These are phyloP conservation scores for Drosophila watanabei DNA, from an alignment of 1,140 invertebrate species.

Conservation along the genomic window DNA sequence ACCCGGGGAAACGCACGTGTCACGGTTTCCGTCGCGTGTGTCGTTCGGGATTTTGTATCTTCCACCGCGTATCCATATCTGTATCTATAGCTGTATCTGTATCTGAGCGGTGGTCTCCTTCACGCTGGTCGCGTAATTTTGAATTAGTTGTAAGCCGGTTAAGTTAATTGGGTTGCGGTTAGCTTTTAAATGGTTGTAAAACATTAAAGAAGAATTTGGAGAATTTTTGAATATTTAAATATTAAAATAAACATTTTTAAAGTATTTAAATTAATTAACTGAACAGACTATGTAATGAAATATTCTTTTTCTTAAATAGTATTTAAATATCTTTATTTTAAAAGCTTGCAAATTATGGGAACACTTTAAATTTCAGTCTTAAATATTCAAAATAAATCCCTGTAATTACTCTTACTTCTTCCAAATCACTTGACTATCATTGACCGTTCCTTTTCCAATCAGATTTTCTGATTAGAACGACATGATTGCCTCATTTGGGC, in stretches of 20 bases:
- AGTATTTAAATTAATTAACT: not conserved
- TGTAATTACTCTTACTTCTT: slow-evolving; percentile 1
- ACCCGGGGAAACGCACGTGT: slow-evolving; percentile 69
- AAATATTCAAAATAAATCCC: not conserved
- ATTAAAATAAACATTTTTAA: not conserved
- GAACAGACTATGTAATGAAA: not conserved
- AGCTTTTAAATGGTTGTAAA: slow-evolving; percentile 1
- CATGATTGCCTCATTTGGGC: slow-evolving; percentile 52
- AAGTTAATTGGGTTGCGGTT: slow-evolving; percentile 61
- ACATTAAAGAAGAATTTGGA: not conserved
- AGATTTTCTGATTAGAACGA: slow-evolving; percentile 31
- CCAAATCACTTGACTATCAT: slow-evolving; percentile 10
- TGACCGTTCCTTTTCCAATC: not conserved
- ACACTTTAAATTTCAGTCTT: not conserved
- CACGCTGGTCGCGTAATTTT: slow-evolving; percentile 51
- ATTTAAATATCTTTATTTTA: not conserved
- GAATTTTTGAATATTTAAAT: not conserved
- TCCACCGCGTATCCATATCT: slow-evolving; percentile 6
- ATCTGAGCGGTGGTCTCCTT: slow-evolving; percentile 7
- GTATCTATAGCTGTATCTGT: slow-evolving; percentile 20
- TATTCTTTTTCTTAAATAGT: fast-evolving
- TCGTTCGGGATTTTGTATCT: slow-evolving; percentile 44
- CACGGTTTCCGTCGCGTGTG: slow-evolving; percentile 57
- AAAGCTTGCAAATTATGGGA: not conserved
- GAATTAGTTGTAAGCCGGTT: slow-evolving; percentile 67